phyloP scores from a whole-genome alignment of 1,140 invertebrate species.

The Zaprionus gabonicus region DNA sequence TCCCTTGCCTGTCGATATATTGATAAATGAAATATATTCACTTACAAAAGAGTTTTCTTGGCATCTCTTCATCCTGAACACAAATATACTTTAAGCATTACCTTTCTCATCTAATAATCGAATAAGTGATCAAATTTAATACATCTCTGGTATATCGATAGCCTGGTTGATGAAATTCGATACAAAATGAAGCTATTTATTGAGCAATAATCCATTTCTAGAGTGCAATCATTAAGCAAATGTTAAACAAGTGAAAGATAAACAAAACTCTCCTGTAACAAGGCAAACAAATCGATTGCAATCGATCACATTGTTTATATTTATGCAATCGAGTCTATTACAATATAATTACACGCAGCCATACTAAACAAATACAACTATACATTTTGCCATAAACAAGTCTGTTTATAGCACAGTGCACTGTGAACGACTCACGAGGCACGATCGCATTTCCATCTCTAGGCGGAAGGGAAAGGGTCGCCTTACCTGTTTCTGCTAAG shows the following conservation, averaged over 20 bases:
- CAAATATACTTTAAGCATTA: not conserved
- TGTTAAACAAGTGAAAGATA: slow-evolving; percentile 9
- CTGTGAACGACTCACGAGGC: not conserved
- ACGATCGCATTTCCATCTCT: slow-evolving; percentile 33
- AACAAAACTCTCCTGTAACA: not conserved
- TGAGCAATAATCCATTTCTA: not conserved
- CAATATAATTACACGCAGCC: not conserved
- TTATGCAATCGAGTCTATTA: not conserved
- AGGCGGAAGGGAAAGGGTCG: not conserved
- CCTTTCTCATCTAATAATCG: too few relatives aligned
- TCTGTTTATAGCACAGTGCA: not conserved
- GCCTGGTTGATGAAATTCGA: not conserved
- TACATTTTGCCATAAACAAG: not conserved
- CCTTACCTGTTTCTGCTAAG: slow-evolving; percentile 43
- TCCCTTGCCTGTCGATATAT: too few relatives aligned
- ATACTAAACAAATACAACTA: not conserved
- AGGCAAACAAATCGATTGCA: not conserved
- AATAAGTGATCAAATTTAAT: not conserved
- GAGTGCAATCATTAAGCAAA: not conserved
- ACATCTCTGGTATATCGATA: not conserved
- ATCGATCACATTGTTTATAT: not conserved
- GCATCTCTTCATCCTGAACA: too few relatives aligned
- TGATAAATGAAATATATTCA: too few relatives aligned
- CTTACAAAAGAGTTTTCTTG: too few relatives aligned
- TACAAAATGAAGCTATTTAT: not conserved